Base-by-base conservation (phyloP, 1,140 invertebrate genomes). In the Drosophila micromelanica region DNA sequence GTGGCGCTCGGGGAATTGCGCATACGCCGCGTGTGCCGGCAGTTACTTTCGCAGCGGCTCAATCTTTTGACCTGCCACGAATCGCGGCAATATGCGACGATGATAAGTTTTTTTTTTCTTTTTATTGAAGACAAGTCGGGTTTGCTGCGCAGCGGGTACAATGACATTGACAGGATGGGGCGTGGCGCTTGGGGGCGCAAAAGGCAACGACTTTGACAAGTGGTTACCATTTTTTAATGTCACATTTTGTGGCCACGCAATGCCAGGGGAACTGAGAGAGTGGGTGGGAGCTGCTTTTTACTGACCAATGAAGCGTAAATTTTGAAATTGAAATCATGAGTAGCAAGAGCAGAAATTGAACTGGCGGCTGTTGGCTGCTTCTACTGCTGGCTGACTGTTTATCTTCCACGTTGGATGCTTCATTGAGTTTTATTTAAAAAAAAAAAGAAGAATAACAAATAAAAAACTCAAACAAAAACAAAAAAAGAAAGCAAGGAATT, bases 141-240 rank as follows among this genome's bases (percentile, higher is more conserved):
- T 11, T 37, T 9, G 9, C 35, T 9, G 35, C 9, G 37, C 12
- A 6, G 7, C 12, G 37, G 12, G 37, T 3, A 11, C 37, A 38
- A 38, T 38, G 37, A 38, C 37, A n/a, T 38, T 38, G 37, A 38
- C 17, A 5, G 12, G 45, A 9, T 11, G n/a, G n/a, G 12, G n/a
- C 5, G 20, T 23, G 20, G 20, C 20, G 20, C 20, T 23, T 23
- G 20, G 20, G 20, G 20, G 20, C 2, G 20, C 20, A 3, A 27
- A 43, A 30, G 15, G 35, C 42, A 55, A 54, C 57, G 63, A 64
- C 46, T 76, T 80, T 86, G 81, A 86, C 74, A 86, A 86, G 81
- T 86, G 82, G 78, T 76, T 72, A 87, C 65, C 78, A 86, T 86
- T 86, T 86, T 86, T 86, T 87, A 86, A 87, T 86, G 81, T 87